Evolutionary conservation across 2,888 invertebrate genomes (phyloP), one percentile per base, ranked within the genome.

Genomic region (Crocallis elinguaria): DNA sequence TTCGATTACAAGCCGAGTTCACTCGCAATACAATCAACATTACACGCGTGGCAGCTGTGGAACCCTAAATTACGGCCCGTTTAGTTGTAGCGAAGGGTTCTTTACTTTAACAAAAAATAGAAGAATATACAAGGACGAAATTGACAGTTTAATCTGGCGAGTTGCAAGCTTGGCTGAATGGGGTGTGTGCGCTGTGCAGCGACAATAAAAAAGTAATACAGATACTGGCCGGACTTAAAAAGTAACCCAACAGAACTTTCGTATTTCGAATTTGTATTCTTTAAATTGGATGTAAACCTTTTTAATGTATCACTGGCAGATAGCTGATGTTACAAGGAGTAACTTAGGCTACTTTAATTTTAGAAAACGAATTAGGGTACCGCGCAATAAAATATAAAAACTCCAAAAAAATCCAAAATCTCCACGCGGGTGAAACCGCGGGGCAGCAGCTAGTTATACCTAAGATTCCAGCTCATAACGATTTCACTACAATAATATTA

Each of bases 21-120:
- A 64, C 62, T 73, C 74, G 77, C 86, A 86, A 89, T 89, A 87
- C 88, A 89, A 90, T 89, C 88, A 88, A 81, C 87, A 85, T 90
- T 87, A 88, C 80, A 75, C 76, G 79, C 72, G 82, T 69, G 78
- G 77, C 90, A 90, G 90, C 87, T 90, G 90, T 68, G 81, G 80
- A 79, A 75, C 83, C 83, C 86, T 86, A 86, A 88, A 86, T 86
- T 88, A 88, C 84, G 80, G 72, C 73, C 65, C 83, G 79, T 79
- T 86, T 82, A 77, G 76, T 74, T 71, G 75, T 70, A 78, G 75
- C 79, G 79, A 82, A 85, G 88, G 88, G 85, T 79, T 76, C 79
- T 71, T 64, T 67, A 70, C 66, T 71, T 60, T 61, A 62, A 68
- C 66, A 71, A 77, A 73, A 77, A 77, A 67, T 65, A 71, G 57